phyloP scores from a whole-genome alignment of 2,888 invertebrate species.

The Synanthedon vespiformis region DNA sequence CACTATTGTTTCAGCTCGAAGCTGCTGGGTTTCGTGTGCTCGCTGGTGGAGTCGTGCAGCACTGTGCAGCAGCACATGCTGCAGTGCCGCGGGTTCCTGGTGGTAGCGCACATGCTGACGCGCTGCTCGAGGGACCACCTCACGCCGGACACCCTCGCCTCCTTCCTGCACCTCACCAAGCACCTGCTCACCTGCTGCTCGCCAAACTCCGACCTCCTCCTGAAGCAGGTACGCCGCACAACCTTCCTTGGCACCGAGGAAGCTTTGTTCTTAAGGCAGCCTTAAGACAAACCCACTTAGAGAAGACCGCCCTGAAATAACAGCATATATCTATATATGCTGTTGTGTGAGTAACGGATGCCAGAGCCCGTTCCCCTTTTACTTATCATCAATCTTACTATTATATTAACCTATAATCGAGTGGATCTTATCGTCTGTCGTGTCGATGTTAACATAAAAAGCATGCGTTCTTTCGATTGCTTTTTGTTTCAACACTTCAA shows the following conservation, averaged over 20 bases:
- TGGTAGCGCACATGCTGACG: conserved; percentile 97
- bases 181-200: conserved; percentile 93
- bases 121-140: conserved; percentile 93
- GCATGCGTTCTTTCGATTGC: no score
- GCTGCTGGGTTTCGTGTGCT: conserved; percentile 96
- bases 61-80: conserved; percentile 99
- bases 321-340: no score
- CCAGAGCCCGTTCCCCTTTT: no score
- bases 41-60: conserved; percentile 95
- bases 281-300: no score
- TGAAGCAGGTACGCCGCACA: conserved; percentile 82
- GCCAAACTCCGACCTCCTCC: conserved; percentile 89
- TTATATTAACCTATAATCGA: no score
- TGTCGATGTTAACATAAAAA: no score
- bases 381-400: no score
- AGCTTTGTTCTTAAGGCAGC: not conserved
- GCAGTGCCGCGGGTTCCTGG: conserved; percentile 97
- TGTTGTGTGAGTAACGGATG: no score
- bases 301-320: no score
- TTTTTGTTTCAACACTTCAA: no score
- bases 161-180: conserved; percentile 91
- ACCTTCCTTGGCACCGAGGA: not conserved
- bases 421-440: no score
- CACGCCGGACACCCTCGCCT: conserved; percentile 92
- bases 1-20: conserved; percentile 81